Conservation (phyloP, 2,888 invertebrate species). For the Drosophila paucipuncta region DNA sequence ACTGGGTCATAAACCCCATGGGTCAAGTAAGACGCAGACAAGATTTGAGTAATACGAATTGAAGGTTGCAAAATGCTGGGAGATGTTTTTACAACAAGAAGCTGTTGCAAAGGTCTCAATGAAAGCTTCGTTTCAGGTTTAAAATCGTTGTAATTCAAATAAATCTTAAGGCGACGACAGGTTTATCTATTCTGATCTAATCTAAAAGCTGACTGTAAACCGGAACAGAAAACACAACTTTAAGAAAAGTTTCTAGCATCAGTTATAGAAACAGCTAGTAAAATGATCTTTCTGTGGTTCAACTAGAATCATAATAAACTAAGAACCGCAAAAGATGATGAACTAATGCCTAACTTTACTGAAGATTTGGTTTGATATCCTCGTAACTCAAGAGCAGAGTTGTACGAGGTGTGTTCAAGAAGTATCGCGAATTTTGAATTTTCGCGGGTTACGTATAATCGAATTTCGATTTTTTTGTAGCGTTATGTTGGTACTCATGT, state of each 20-base stretch:
- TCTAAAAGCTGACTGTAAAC: background rate
- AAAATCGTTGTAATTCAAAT: accelerated
- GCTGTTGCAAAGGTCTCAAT: background rate
- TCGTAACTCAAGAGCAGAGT: background rate
- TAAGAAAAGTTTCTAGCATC: too few species aligned
- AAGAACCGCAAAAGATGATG: background rate
- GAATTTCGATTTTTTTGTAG: too few species aligned
- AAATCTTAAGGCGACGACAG: background rate
- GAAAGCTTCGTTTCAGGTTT: background rate
- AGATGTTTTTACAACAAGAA: too few species aligned
- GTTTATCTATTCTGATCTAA: too few species aligned
- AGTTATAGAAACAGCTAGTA: background rate
- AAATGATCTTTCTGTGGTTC: background rate
- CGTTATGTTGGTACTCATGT: too few species aligned
- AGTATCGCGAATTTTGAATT: too few species aligned
- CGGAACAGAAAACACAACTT: background rate
- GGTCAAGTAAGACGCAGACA: constrained; percentile 21
- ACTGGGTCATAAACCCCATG: constrained; percentile 19
- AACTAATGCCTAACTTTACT: background rate
- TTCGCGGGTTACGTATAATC: too few species aligned
- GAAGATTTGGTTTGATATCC: background rate
- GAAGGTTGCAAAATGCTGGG: background rate
- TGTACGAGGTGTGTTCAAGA: too few species aligned
- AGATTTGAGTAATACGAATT: background rate
- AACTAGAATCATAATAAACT: background rate